phyloP scores from a whole-genome alignment of 1,140 invertebrate genomes.

The Drosophila tropicalis region DNA sequence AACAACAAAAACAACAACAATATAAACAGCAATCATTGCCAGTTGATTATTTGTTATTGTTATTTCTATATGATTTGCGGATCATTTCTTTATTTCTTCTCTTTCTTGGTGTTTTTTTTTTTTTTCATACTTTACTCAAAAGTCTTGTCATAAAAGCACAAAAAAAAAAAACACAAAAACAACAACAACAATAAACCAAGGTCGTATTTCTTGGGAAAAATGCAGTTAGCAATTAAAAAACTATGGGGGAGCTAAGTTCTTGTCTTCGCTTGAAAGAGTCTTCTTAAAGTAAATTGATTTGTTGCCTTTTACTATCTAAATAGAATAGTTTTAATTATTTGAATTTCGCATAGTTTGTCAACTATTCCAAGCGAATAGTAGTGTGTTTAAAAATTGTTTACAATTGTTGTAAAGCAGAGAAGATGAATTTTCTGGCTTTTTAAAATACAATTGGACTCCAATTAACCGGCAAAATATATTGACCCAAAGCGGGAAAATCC shows the following conservation, averaged over 20 bases:
- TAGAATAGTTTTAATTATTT: no score
- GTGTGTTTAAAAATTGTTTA: no score
- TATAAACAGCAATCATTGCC: slow-evolving; percentile 35
- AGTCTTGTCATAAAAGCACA: background rate
- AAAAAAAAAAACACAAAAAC: background rate
- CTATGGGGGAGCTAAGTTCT: no score
- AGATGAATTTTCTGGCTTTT: no score
- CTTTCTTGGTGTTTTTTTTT: background rate
- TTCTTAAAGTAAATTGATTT: no score
- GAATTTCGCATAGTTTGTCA: no score
- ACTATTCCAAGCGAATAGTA: no score
- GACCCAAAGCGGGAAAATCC: no score
- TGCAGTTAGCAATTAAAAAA: background rate
- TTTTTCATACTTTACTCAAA: background rate
- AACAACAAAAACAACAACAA: slow-evolving; percentile 15
- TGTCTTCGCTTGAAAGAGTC: background rate
- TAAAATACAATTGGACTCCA: no score
- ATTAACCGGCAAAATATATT: no score
- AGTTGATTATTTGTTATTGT: slow-evolving; percentile 20
- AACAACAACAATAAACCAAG: background rate
- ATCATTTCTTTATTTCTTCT: slow-evolving; percentile 12
- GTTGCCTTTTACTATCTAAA: no score
- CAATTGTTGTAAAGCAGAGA: no score
- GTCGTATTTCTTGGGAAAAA: background rate
- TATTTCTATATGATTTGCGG: slow-evolving; percentile 6